Conservation (phyloP, 2,888 invertebrate genomes). For the Allophyes oxyacanthae region DNA sequence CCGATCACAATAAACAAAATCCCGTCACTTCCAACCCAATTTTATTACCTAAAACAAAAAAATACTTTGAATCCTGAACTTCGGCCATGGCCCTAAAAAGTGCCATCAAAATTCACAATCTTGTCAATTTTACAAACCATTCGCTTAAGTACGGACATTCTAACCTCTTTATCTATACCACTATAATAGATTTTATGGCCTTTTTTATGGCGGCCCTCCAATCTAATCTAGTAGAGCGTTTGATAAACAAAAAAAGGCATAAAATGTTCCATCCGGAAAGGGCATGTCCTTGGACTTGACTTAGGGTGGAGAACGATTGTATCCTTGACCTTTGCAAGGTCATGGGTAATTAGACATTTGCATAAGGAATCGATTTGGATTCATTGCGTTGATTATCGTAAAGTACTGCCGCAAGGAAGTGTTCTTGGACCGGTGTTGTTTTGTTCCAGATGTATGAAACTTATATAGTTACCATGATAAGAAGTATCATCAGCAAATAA, state of each 20-base stretch:
- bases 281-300: slow-evolving; percentile 42
- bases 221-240: slow-evolving; percentile 68
- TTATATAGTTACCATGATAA: not conserved
- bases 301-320: slow-evolving; percentile 20
- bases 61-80: slow-evolving; percentile 29
- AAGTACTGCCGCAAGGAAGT: slow-evolving; percentile 11
- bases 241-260: slow-evolving; percentile 56
- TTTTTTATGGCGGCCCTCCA: slow-evolving; percentile 63
- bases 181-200: slow-evolving; percentile 64
- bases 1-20: slow-evolving; percentile 11
- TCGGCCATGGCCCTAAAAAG: slow-evolving; percentile 19
- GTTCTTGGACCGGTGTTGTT: not conserved
- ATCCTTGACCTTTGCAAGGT: slow-evolving; percentile 47
- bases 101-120: slow-evolving; percentile 23
- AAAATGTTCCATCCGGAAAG: slow-evolving; percentile 44
- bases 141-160: slow-evolving; percentile 66
- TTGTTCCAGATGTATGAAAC: not conserved
- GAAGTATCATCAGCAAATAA: too few relatives aligned
- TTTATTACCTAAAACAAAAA: slow-evolving; percentile 29
- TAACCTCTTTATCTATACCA: slow-evolving; percentile 63
- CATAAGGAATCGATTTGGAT: slow-evolving; percentile 10
- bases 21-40: not conserved
- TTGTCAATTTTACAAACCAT: slow-evolving; percentile 65
- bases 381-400: not conserved
- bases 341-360: slow-evolving; percentile 20